Evolutionary conservation across 2,888 invertebrate species (phyloP).

Genomic region (Drosophila neutralis): DNA sequence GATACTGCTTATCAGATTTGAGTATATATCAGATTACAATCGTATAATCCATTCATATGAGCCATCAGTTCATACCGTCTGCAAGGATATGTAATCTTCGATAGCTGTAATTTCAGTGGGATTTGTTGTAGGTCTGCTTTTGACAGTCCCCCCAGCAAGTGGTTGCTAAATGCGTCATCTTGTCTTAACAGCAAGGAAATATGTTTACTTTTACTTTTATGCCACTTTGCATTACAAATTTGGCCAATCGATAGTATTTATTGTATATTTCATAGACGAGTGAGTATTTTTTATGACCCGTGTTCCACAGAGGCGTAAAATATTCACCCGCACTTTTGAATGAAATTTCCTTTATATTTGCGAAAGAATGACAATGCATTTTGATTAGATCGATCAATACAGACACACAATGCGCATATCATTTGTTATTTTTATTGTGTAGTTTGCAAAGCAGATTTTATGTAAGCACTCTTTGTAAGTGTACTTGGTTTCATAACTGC

Average conservation of each 20-base stretch:
- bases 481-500: conserved; percentile 69
- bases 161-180: background rate
- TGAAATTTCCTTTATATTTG: conserved; percentile 53
- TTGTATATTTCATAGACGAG: background rate
- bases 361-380: conserved; percentile 55
- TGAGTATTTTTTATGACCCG: conserved; percentile 8
- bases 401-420: conserved; percentile 64
- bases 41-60: background rate
- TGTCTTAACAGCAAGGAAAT: conserved; percentile 16
- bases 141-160: conserved; percentile 14
- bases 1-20: background rate
- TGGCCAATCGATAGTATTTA: background rate
- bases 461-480: conserved; percentile 59
- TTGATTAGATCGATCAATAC: conserved; percentile 20
- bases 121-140: conserved; percentile 4
- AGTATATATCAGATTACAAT: background rate
- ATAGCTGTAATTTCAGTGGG: background rate
- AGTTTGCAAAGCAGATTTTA: conserved; percentile 52
- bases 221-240: conserved; percentile 20
- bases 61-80: background rate
- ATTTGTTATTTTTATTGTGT: conserved; percentile 33
- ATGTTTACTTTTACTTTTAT: conserved; percentile 8
- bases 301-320: conserved; percentile 33
- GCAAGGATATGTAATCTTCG: background rate
- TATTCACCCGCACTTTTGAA: conserved; percentile 43